A percentile compares a stretch with the other conserved stretches of the same genome.
Conservation (phyloP, 2,888 invertebrate genomes). For the Timandra comae region DNA sequence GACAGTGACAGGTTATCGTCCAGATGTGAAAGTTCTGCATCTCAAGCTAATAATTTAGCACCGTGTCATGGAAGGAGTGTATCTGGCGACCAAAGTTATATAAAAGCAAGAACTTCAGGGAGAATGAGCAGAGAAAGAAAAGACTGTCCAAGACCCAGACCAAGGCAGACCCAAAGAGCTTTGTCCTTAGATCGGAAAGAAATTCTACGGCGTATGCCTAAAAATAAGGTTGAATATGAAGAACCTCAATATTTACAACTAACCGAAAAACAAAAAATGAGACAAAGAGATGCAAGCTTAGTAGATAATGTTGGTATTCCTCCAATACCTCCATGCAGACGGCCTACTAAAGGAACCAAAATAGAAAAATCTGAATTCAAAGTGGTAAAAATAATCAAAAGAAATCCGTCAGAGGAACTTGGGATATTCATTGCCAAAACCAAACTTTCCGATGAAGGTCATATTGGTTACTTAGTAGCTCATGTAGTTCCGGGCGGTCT, state of each 20-base stretch:
- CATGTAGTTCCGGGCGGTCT: constrained; percentile 83
- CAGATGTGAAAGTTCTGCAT: constrained; percentile 72
- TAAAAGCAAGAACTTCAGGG: constrained; percentile 53
- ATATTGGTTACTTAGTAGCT: constrained; percentile 81
- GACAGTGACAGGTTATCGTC: constrained; percentile 74
- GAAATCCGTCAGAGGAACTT: constrained; percentile 78
- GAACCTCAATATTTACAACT: constrained; percentile 66
- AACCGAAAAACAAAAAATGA: constrained; percentile 70
- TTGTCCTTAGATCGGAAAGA: constrained; percentile 75
- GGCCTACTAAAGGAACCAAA: constrained; percentile 44
- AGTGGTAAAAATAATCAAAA: constrained; percentile 76
- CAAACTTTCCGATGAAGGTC: constrained; percentile 77
- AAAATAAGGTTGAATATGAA: constrained; percentile 48
- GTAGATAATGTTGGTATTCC: constrained; percentile 66
- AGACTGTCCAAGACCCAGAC: constrained; percentile 48
- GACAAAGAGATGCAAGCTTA: constrained; percentile 57
- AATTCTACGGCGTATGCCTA: constrained; percentile 69
- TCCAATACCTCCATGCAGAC: constrained; percentile 68
- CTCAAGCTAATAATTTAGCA: constrained; percentile 52
- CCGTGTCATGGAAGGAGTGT: constrained; percentile 68
- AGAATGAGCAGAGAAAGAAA: constrained; percentile 60
- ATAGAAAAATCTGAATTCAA: constrained; percentile 59
- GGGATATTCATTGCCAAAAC: constrained; percentile 85
- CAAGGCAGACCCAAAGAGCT: constrained; percentile 68
- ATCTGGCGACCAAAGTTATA: constrained; percentile 66